Percentiles rank a stretch among this genome's conserved stretches.
Evolutionary conservation across 2,113 vertebrate genomes (phyloP).

Genomic region (Brachypodius melanocephalos): DNA sequence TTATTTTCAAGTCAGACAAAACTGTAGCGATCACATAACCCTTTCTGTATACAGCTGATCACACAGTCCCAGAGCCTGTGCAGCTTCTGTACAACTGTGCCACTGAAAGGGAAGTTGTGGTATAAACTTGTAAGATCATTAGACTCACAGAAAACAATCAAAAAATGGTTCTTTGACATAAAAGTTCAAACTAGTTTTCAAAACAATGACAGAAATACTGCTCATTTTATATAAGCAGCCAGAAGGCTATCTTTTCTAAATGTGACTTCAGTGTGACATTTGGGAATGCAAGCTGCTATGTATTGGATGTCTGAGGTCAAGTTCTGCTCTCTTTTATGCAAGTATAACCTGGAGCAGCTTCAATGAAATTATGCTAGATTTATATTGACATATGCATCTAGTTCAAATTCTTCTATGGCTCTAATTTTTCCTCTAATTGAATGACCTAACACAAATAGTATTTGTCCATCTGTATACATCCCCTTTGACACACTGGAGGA

Average conservation of each 20-base stretch:
- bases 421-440: slow-evolving; percentile 52
- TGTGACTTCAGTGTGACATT: background rate
- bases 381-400: background rate
- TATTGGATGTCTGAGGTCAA: background rate
- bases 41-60: background rate
- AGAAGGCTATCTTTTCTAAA: background rate
- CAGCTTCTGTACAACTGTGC: background rate
- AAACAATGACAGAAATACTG: background rate
- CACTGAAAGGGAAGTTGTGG: background rate
- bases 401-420: slow-evolving; percentile 5
- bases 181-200: background rate
- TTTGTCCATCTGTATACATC: slow-evolving; percentile 49
- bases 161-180: background rate
- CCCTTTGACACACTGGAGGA: slow-evolving; percentile 28
- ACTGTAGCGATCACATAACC: background rate
- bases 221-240: background rate
- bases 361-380: slow-evolving; percentile 12
- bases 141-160: background rate
- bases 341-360: slow-evolving; percentile 24
- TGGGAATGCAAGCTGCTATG: background rate
- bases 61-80: background rate
- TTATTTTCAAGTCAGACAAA: background rate
- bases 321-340: slow-evolving; percentile 5
- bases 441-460: slow-evolving; percentile 47
- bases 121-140: background rate